Base-by-base conservation (phyloP, 92 coral and sea anemone species). In the Meandrina meandrites region DNA sequence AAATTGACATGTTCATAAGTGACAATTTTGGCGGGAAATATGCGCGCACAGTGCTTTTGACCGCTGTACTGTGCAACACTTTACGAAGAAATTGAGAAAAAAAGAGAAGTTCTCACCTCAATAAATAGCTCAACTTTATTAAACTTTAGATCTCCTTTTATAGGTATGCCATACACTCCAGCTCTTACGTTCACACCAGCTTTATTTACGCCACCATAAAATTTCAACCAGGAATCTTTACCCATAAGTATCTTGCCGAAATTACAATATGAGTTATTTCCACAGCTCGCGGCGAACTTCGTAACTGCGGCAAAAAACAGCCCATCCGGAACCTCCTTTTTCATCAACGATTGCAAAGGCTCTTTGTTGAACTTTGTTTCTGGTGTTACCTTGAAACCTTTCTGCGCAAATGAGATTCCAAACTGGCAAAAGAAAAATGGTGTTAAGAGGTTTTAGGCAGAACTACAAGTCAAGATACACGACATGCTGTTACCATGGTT, bases 61-160 rank as follows among this genome's bases (percentile, higher is more conserved):
- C n/a, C n/a, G n/a, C n/a, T n/a, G n/a, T n/a, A n/a, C n/a, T n/a
- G n/a, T n/a, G n/a, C n/a, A n/a, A n/a, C n/a, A n/a, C n/a, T n/a
- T n/a, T n/a, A n/a, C n/a, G n/a, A n/a, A n/a, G n/a, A n/a, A n/a
- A n/a, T n/a, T n/a, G n/a, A n/a, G n/a, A n/a, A n/a, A n/a, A n/a
- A n/a, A n/a, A 40, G 45, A 2, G 2, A 40, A 40, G 45, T 40
- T 40, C 88, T 48, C 73, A 92, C 97, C 97, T 94, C 92, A 16
- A 92, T 76, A 66, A 90, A 94, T 21, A 89, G 27, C 79, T 94
- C 97, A 69, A 94, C 93, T 87, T 94, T 94, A 82, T 90, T 92
- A 78, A 94, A 89, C 88, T 91, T 92, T 14, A 94, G 78, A 22
- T 94, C 86, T 9, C 86, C 94, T 84, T 92, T 92, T 66, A 92